Base-by-base conservation (phyloP, 1,140 invertebrate genomes). In the Drosophila watanabei region DNA sequence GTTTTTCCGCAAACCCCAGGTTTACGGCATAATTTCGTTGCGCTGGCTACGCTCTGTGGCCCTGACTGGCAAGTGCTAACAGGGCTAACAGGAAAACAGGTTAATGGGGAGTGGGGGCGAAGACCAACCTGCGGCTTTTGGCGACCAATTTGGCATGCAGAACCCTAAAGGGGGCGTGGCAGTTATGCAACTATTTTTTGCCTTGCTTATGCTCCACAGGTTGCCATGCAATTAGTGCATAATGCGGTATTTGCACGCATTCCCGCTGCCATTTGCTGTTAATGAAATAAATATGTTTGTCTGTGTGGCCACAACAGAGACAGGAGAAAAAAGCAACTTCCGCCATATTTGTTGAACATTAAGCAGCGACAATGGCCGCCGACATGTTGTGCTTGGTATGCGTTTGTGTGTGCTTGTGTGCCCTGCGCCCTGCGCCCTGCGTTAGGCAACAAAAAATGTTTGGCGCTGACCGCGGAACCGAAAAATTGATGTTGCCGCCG, bases 191-290 rank as follows among this genome's bases (percentile, higher is more conserved):
- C 41, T 48, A 48, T 46, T 68, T 71, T 68, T 64, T 80, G 63
- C 77, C 52, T 52, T 71, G 52, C 78, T 71, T 63, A 10, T 41
- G 43, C 75, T 79, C 79, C 75, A 85, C 85, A 89, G 85, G 85
- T 90, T 89, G 86, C 66, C 70, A 80, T 64, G 85, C 69, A 89
- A 89, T 90, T 86, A 89, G 82, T 72, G 75, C 69, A 75, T 54
- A 79, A 77, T 79, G 78, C 52, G 79, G 59, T 41, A 75, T 77
- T 76, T 75, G 52, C 39, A 43, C 51, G 51, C 45, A 30, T 79
- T 70, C 46, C 48, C 48, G 65, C 75, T 77, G 87, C 80, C 78
- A 88, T 72, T 85, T 76, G 54, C 69, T 45, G 63, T 85, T 89
- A 79, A 85, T 89, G 83, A 90, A 89, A 89, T 79, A 79, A 80